Evolutionary conservation across 1,140 invertebrate genomes (phyloP).

Genomic region (Parapsyche elsis): DNA sequence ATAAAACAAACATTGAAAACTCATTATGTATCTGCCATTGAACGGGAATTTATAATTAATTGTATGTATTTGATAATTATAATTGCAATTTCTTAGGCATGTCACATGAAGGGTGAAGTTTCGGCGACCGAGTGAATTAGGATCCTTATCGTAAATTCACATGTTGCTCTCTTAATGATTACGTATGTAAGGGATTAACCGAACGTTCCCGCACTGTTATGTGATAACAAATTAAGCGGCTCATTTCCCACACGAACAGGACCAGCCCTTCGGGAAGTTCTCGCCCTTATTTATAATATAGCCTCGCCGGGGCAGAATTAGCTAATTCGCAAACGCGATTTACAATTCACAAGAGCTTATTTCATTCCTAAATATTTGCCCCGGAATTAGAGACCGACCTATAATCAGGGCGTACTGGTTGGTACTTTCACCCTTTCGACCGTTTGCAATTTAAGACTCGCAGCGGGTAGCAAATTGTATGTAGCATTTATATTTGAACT

Average conservation of each 20-base stretch:
- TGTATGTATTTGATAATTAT: neutral
- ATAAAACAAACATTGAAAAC: too few relatives aligned
- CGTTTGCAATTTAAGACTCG: neutral
- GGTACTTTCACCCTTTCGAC: too few relatives aligned
- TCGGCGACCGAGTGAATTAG: neutral
- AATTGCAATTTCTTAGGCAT: neutral
- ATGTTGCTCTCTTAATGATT: conserved; percentile 1
- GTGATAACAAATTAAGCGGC: conserved; percentile 7
- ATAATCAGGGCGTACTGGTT: too few relatives aligned
- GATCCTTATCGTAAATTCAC: neutral
- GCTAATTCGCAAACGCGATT: neutral
- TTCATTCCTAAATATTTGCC: neutral
- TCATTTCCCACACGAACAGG: neutral
- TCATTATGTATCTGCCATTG: too few relatives aligned
- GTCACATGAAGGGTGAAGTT: too few relatives aligned
- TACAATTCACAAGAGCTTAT: neutral
- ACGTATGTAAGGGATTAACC: neutral
- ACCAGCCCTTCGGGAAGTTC: neutral
- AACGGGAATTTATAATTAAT: too few relatives aligned
- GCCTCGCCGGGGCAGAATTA: neutral
- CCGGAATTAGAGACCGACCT: neutral
- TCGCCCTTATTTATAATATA: conserved; percentile 1
- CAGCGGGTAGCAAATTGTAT: too few relatives aligned
- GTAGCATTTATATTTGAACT: too few relatives aligned
- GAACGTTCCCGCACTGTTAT: neutral